Conservation (phyloP, 2,797 vertebrate genomes). For the Myripristis murdjan region DNA sequence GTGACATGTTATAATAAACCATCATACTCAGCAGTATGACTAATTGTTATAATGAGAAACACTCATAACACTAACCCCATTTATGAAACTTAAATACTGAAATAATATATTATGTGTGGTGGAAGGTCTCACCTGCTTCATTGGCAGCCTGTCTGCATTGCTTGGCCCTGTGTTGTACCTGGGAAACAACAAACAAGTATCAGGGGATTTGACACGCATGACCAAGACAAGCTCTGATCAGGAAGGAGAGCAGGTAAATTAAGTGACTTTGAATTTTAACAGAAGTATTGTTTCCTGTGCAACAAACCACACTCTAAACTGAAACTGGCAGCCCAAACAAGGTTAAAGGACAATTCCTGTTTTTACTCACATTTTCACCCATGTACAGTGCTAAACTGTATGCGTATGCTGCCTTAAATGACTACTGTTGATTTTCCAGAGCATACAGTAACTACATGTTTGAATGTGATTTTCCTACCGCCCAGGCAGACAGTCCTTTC, state of each 20-base stretch:
- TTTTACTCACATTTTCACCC: too few relatives aligned
- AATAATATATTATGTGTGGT: too few relatives aligned
- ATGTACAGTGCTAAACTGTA: too few relatives aligned
- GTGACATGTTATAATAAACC: not conserved
- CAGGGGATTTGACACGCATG: slow-evolving; percentile 3
- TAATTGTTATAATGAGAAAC: not conserved
- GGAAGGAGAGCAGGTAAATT: not conserved
- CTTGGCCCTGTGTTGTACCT: slow-evolving; percentile 90
- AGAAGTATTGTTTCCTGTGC: slow-evolving; percentile 12
- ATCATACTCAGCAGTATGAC: not conserved
- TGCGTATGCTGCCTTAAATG: too few relatives aligned
- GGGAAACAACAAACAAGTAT: slow-evolving; percentile 32
- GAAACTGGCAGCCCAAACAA: too few relatives aligned
- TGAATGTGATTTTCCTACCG: too few relatives aligned
- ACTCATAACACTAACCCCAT: not conserved
- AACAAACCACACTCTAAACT: not conserved
- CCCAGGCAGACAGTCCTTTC: too few relatives aligned
- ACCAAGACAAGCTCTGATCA: not conserved
- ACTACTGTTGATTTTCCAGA: too few relatives aligned
- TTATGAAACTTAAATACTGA: slow-evolving; percentile 2
- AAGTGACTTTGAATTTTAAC: not conserved
- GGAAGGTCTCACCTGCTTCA: slow-evolving; percentile 87
- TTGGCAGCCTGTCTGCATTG: slow-evolving; percentile 87
- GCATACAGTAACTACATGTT: too few relatives aligned
- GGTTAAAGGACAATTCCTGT: too few relatives aligned